Conservation (phyloP, 2,888 invertebrate species). For the Cabera pusaria region DNA sequence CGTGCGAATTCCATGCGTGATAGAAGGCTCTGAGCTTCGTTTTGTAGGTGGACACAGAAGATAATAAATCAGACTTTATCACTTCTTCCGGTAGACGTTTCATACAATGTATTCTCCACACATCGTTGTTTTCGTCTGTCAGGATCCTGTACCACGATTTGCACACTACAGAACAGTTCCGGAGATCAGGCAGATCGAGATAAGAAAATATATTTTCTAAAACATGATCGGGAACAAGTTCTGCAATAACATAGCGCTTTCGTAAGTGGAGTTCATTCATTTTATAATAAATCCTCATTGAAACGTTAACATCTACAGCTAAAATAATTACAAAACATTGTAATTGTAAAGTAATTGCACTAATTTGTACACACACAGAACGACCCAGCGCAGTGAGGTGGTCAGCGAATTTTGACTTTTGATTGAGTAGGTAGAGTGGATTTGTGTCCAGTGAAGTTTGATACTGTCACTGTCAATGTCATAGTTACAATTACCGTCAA, state of each 20-base stretch:
- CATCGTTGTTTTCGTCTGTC: conserved; percentile 96
- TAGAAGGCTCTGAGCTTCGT: conserved; percentile 96
- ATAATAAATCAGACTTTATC: conserved; percentile 94
- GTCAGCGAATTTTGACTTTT: too few species aligned
- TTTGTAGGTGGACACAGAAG: conserved; percentile 94
- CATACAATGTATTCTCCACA: conserved; percentile 96
- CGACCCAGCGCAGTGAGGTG: neutral
- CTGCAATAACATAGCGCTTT: conserved; percentile 83
- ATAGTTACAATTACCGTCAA: too few species aligned
- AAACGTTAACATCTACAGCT: conserved; percentile 24
- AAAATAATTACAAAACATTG: conserved; percentile 9
- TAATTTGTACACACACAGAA: conserved; percentile 6
- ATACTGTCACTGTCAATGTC: too few species aligned
- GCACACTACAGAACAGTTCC: conserved; percentile 95
- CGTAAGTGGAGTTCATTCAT: conserved; percentile 47
- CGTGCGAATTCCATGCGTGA: conserved; percentile 98
- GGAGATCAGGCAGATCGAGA: conserved; percentile 92
- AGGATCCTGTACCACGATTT: conserved; percentile 96
- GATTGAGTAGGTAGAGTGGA: too few species aligned
- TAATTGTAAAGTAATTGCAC: conserved; percentile 4
- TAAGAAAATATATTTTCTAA: conserved; percentile 96
- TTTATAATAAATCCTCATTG: conserved; percentile 33
- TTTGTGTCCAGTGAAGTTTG: too few species aligned
- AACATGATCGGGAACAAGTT: conserved; percentile 89
- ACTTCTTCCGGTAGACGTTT: conserved; percentile 92